Evolutionary conservation across 92 coral and sea anemone species (phyloP).

Genomic region (Meandrina meandrites): DNA sequence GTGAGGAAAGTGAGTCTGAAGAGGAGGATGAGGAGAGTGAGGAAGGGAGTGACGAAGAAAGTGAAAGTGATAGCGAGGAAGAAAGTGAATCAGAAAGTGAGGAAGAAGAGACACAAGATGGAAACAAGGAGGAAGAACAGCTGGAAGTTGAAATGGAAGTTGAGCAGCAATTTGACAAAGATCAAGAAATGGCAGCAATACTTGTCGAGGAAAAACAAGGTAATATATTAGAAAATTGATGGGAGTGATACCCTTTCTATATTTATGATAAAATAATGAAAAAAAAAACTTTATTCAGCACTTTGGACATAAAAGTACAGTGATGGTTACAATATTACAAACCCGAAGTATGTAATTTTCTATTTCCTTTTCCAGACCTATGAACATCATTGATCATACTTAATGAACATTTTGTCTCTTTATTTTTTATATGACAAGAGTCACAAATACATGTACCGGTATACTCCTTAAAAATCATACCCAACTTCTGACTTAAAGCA

Average conservation of each 20-base stretch:
- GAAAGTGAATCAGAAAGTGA: constrained; percentile 50
- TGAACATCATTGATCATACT: neutral
- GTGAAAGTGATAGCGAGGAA: constrained; percentile 18
- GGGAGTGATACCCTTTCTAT: neutral
- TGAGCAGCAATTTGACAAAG: constrained; percentile 12
- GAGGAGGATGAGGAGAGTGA: constrained; percentile 51
- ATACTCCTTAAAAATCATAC: neutral
- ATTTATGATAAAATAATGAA: no score
- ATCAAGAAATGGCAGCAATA: constrained; percentile 9
- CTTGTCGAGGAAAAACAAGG: constrained; percentile 17
- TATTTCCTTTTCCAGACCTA: neutral
- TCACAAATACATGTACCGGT: neutral
- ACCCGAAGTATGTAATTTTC: neutral
- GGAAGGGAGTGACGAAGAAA: constrained; percentile 31
- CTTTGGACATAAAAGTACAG: no score
- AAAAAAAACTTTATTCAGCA: no score
- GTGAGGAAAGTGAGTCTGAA: constrained; percentile 77
- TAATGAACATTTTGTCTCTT: neutral
- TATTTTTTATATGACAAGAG: neutral
- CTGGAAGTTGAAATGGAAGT: constrained; percentile 21
- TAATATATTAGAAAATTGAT: neutral
- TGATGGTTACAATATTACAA: neutral
- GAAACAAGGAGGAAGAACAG: neutral
- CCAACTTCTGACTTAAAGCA: neutral
- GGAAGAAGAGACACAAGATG: constrained; percentile 32